These are phyloP conservation scores for Ceratoteleas bidentatus DNA, from an alignment of 1,140 invertebrate species.

Conservation along the genomic window DNA sequence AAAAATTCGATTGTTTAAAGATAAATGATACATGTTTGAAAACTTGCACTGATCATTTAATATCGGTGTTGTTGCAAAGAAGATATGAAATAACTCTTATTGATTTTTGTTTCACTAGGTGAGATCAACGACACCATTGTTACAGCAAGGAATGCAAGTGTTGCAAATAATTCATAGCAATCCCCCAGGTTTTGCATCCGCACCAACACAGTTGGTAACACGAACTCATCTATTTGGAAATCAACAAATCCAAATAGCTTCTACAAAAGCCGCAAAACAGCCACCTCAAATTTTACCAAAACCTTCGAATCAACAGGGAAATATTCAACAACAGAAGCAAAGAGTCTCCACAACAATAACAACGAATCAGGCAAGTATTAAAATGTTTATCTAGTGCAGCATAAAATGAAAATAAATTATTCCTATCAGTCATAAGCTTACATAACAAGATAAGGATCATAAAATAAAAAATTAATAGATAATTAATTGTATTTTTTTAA, in stretches of 20 bases:
- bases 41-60: too few relatives aligned
- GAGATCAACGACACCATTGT: slow-evolving; percentile 78
- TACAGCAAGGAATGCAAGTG: slow-evolving; percentile 80
- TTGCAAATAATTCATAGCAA: slow-evolving; percentile 80
- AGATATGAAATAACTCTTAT: too few relatives aligned
- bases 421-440: too few relatives aligned
- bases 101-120: slow-evolving; percentile 62
- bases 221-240: slow-evolving; percentile 79
- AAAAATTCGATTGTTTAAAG: too few relatives aligned
- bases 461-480: too few relatives aligned
- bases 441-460: too few relatives aligned
- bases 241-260: slow-evolving; percentile 80
- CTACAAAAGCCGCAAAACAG: slow-evolving; percentile 77
- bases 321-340: slow-evolving; percentile 76
- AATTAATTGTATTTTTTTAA: too few relatives aligned
- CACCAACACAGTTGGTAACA: slow-evolving; percentile 76
- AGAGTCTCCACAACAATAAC: slow-evolving; percentile 77
- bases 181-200: slow-evolving; percentile 76
- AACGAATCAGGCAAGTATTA: too few relatives aligned
- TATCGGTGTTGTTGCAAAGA: too few relatives aligned
- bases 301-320: slow-evolving; percentile 76
- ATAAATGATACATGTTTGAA: too few relatives aligned
- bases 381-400: too few relatives aligned
- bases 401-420: too few relatives aligned
- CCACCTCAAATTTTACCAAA: slow-evolving; percentile 80